Base-by-base conservation (phyloP, 2,797 vertebrate species). In the Eulemur rubriventer region DNA sequence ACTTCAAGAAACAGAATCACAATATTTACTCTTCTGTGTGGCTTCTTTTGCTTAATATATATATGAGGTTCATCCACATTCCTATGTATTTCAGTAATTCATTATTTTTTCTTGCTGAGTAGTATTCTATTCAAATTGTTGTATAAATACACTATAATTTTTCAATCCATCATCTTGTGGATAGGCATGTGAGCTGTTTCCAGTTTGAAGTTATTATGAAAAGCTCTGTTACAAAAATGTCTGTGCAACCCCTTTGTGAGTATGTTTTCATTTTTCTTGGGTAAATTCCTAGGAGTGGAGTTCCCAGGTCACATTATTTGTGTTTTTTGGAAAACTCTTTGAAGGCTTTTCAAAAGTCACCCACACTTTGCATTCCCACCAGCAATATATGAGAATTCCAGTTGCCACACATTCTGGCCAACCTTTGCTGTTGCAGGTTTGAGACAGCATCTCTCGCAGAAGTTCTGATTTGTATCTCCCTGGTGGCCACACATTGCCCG, bases 91-190 rank as follows among this genome's bases (percentile, higher is more conserved):
- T 90, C 43, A 90, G 57, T 43, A 73, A 82, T 41, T 70, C 81
- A 70, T 70, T 73, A 35, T 80, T 93, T 96, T 89, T 73, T 57
- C 78, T 26, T 91, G 30, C 35, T 52, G 4, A 69, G 33, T 26
- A 83, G 22, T 52, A 75, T 18, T 84, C 26, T 38, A 57, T 57
- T 57, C 55, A 57, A 57, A 26, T 57, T 57, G 41, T 18, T 90
- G 14, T 30, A 61, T 3, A 7, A 76, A 73, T 35, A 73, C 7
- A 28, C n/a, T 33, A 76, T 16, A 50, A 38, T 35, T 48, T 79
- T 89, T 92, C 30, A 57, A 81, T 43, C 35, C 17, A 82, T 63
- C 78, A 75, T 43, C 59, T 63, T 70, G 4, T 4, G 84, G 59
- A 24, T 9, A 18, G 79, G 67, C 28, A 73, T 82, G 2, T 76